Conservation (phyloP, 1,140 invertebrate species). For the Cotesia vestalis region DNA sequence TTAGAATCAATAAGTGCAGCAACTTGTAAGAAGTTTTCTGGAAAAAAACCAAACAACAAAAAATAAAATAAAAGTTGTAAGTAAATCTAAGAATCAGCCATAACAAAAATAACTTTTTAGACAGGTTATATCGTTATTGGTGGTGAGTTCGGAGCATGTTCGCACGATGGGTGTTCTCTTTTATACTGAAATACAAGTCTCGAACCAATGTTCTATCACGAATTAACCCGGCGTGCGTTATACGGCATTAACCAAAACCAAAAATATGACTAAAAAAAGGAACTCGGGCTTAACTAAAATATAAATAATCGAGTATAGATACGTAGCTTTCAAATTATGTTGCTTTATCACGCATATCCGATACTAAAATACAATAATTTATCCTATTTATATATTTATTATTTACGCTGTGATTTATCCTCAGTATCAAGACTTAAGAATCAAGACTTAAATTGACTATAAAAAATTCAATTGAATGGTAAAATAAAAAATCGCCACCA, state of each 20-base stretch:
- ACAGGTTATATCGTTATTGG: constrained; percentile 1
- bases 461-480: neutral
- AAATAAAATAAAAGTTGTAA: neutral
- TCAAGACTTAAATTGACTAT: neutral
- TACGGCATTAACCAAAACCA: constrained; percentile 26
- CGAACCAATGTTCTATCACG: constrained; percentile 58
- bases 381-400: constrained; percentile 5
- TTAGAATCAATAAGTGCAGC: no score
- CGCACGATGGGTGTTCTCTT: constrained; percentile 48
- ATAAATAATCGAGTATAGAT: neutral
- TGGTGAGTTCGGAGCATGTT: constrained; percentile 46
- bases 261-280: constrained; percentile 33
- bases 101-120: constrained; percentile 32
- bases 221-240: constrained; percentile 46
- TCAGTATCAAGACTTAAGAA: no score
- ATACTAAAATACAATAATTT: neutral
- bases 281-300: constrained; percentile 25
- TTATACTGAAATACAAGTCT: constrained; percentile 41
- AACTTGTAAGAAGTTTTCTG: no score
- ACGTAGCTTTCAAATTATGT: constrained; percentile 38
- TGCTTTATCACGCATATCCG: constrained; percentile 46
- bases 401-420: neutral
- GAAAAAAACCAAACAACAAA: neutral
- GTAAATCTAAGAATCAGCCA: constrained; percentile 17
- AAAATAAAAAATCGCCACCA: neutral